phyloP scores from a whole-genome alignment of 2,113 vertebrate species.

The Vulpes lagopus region DNA sequence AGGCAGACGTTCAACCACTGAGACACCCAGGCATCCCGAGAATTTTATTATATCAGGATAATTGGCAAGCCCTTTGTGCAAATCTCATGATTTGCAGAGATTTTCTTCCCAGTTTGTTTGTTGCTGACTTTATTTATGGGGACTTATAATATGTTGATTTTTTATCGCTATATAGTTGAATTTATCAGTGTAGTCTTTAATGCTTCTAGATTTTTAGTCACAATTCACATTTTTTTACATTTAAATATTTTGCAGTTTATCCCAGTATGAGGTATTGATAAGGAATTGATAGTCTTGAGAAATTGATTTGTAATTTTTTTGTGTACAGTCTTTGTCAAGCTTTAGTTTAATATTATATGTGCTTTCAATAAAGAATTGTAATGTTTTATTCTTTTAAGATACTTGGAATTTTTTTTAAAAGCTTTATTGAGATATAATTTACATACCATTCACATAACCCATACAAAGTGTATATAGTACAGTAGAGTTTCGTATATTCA shows the following conservation, averaged over 20 bases:
- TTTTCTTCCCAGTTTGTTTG: background rate
- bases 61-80: background rate
- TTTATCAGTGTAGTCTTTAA: background rate
- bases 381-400: background rate
- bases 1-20: too few species aligned
- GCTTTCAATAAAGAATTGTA: background rate
- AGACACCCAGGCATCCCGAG: too few species aligned
- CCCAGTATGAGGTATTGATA: background rate
- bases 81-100: background rate
- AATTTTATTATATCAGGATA: background rate
- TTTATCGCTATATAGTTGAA: background rate
- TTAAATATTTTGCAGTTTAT: background rate
- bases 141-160: background rate
- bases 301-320: background rate
- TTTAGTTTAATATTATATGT: conserved; percentile 12
- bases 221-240: background rate
- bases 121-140: background rate
- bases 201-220: background rate
- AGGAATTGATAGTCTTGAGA: background rate
- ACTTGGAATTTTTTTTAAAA: background rate
- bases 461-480: background rate
- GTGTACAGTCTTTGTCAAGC: background rate
- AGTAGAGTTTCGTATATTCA: background rate
- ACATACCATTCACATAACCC: background rate
- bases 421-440: background rate